These are phyloP conservation scores for Hemistola chrysoprasaria DNA, from an alignment of 2,888 invertebrate genomes.

Conservation along the genomic window DNA sequence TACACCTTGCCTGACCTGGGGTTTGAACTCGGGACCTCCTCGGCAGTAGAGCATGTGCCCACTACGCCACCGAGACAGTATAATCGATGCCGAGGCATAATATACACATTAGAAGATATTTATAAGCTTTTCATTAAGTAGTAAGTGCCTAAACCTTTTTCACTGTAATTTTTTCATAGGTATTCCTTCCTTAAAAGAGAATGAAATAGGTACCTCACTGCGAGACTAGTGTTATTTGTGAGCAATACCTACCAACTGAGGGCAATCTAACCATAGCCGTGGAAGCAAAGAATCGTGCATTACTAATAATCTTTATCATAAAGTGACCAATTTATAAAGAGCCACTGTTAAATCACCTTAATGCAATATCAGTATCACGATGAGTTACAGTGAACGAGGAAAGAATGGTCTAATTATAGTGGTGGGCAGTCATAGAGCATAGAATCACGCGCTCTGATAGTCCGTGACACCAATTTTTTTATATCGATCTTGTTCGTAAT, in stretches of 20 bases:
- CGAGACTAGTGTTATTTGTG: conserved; percentile 30
- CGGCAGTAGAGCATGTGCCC: too few relatives aligned
- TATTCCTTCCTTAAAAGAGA: too few relatives aligned
- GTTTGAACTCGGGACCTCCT: too few relatives aligned
- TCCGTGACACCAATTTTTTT: conserved; percentile 68
- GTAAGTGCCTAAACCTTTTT: too few relatives aligned
- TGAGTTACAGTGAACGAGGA: conserved; percentile 35
- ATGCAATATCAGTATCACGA: conserved; percentile 35
- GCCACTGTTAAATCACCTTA: conserved; percentile 33
- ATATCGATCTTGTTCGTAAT: conserved; percentile 43
- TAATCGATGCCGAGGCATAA: too few relatives aligned
- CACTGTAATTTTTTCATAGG: too few relatives aligned
- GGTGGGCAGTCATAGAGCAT: conserved; percentile 40
- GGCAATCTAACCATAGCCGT: conserved; percentile 47
- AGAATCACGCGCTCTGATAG: conserved; percentile 57
- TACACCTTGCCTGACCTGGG: too few relatives aligned
- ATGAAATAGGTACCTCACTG: too few relatives aligned
- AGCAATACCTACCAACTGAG: too few relatives aligned
- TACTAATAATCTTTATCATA: conserved; percentile 50
- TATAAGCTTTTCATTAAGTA: too few relatives aligned
- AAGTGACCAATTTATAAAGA: conserved; percentile 40
- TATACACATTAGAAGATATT: too few relatives aligned
- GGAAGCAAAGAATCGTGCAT: conserved; percentile 55
- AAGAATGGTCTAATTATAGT: conserved; percentile 42
- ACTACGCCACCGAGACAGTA: too few relatives aligned